Percentiles rank a stretch among this genome's conserved stretches.
phyloP scores from a whole-genome alignment of 2,888 invertebrate genomes.

The Lithophane leautieri region DNA sequence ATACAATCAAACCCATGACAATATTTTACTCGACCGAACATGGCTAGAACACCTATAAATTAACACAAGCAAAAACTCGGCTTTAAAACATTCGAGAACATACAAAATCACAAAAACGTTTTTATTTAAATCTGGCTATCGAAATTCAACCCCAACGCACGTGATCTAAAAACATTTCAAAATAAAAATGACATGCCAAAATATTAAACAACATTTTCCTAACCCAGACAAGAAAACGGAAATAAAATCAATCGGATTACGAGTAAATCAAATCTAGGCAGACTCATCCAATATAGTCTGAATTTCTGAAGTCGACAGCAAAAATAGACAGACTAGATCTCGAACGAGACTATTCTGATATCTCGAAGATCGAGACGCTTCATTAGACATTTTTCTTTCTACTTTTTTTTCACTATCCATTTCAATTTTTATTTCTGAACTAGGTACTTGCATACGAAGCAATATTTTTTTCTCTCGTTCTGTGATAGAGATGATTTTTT shows the following conservation, averaged over 20 bases:
- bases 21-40: background rate
- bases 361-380: slow-evolving; percentile 28
- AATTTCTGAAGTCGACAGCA: slow-evolving; percentile 52
- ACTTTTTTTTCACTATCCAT: slow-evolving; percentile 8
- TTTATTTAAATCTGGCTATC: background rate
- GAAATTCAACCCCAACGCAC: background rate
- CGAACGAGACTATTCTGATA: slow-evolving; percentile 23
- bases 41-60: background rate
- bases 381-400: slow-evolving; percentile 5
- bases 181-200: background rate
- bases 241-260: slow-evolving; percentile 48
- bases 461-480: slow-evolving; percentile 17
- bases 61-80: background rate
- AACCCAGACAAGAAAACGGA: slow-evolving; percentile 9
- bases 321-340: slow-evolving; percentile 50
- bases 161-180: slow-evolving; percentile 1
- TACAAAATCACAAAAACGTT: background rate
- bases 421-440: slow-evolving; percentile 25
- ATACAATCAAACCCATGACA: background rate
- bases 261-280: slow-evolving; percentile 48
- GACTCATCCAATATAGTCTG: slow-evolving; percentile 32
- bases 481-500: no score
- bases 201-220: slow-evolving; percentile 14
- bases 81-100: background rate
- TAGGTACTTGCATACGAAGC: background rate